Evolutionary conservation across 1,140 invertebrate species (phyloP).

Genomic region (Tetramorium simillimum): DNA sequence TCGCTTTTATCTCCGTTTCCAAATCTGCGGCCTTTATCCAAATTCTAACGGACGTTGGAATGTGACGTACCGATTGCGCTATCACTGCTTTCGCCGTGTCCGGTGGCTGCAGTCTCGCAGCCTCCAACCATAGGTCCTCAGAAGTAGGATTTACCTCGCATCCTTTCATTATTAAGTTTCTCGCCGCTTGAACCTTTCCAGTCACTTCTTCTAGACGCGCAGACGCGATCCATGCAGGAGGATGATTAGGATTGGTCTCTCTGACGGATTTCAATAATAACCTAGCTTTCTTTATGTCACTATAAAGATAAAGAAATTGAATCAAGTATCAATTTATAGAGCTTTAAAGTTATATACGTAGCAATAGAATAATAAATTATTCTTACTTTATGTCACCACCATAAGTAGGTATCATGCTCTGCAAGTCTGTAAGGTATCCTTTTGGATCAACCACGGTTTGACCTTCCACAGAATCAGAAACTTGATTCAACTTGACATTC

Average conservation of each 20-base stretch:
- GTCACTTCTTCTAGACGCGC: conserved; percentile 99
- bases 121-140: conserved; percentile 99
- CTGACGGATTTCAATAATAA: conserved; percentile 98
- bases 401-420: conserved; percentile 99
- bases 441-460: conserved; percentile 99
- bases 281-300: conserved; percentile 99
- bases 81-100: conserved; percentile 98
- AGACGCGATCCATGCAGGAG: conserved; percentile 99
- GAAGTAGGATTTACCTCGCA: conserved; percentile 98
- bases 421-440: conserved; percentile 99
- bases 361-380: no score
- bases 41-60: conserved; percentile 96
- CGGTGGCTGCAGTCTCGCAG: conserved; percentile 96
- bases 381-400: conserved; percentile 99
- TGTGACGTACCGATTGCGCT: conserved; percentile 93
- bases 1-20: conserved; percentile 97
- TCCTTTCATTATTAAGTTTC: conserved; percentile 99
- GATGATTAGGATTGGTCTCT: conserved; percentile 99
- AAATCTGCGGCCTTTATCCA: conserved; percentile 99
- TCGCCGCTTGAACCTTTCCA: conserved; percentile 98
- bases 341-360: no score
- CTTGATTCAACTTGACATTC: conserved; percentile 99
- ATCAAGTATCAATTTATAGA: no score
- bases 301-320: no score
- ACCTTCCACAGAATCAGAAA: conserved; percentile 99